Base-by-base conservation (phyloP, 1,140 invertebrate genomes). In the Proctacanthus coquilletti region DNA sequence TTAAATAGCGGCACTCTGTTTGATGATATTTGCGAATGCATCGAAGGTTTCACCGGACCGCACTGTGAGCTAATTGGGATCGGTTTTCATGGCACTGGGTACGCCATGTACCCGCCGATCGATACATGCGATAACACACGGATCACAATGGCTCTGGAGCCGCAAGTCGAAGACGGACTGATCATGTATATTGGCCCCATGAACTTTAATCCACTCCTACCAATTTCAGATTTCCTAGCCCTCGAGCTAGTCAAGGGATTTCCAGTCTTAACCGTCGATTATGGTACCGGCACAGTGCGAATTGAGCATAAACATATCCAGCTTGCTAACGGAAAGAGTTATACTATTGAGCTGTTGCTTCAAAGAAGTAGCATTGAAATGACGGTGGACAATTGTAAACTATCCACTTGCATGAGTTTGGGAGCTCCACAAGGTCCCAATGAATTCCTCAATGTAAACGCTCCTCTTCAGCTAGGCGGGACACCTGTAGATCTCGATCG, bases 101-200 rank as follows among this genome's bases (percentile, higher is more conserved):
- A 78, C 72, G 88, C 89, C 2, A 75, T 94, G 64, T 94, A 91
- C 64, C 74, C 80, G 0, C 69, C 87, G 0, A 72, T 89, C 10
- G 69, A 79, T 18, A 65, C 77, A 1, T 84, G 83, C 51, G 76
- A 80, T 35, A 77, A 84, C 38, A 80, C 73, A 34, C 74, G 66
- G 48, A 76, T 87, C 25, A 82, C 74, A 36, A 58, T 97, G 4
- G 80, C 88, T 43, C 68, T 95, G 38, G 75, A 77, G 0, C 70
- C 83, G 3, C 69, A 78, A 50, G 63, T 65, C 17, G 72, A 74
- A 14, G 70, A 77, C 60, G 88, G 87, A 11, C 65, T 97, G 1
- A 67, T 97, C 17, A 83, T 97, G 57, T 98, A 96, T 56, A 69
- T 87, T 50, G 93, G 93, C 13, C 93, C 93, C 1, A 66, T 88